Evolutionary conservation across 2,888 invertebrate genomes (phyloP), one percentile per base, ranked within the genome.

Genomic region (Scrobipalpa costella): DNA sequence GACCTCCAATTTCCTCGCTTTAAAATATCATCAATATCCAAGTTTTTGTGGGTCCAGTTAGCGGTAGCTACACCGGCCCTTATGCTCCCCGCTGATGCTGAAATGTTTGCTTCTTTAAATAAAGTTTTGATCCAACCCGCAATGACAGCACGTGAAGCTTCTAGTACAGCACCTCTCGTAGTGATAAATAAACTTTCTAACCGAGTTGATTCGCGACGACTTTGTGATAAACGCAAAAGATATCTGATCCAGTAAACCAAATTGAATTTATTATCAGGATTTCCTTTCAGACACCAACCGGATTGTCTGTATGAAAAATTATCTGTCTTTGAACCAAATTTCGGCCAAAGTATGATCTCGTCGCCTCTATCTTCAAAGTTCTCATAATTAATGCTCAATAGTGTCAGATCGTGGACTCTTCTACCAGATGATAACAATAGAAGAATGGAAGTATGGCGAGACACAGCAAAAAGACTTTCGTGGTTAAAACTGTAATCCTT

Each of bases 331-430:
- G n/a, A n/a, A n/a, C n/a, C n/a, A n/a, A n/a, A n/a, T n/a, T n/a
- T n/a, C n/a, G n/a, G n/a, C n/a, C n/a, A n/a, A n/a, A n/a, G n/a
- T n/a, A n/a, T n/a, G n/a, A n/a, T n/a, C n/a, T n/a, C n/a, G n/a
- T n/a, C n/a, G n/a, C n/a, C n/a, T n/a, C n/a, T n/a, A n/a, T n/a
- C n/a, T n/a, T n/a, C n/a, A n/a, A n/a, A n/a, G n/a, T n/a, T n/a
- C 13, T 59, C 50, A 9, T 44, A 0, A 34, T 17, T 2, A 13
- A 65, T 11, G 7, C 33, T 11, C 52, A 64, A 38, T 8, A 61
- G 47, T n/a, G 68, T 67, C 6, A 69, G 63, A 15, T 68, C 67
- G 15, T 69, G 69, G 1, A 68, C 52, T 7, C 69, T 50, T 61
- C 66, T 59, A 5, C 69, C 69, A 21, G 69, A 66, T 0, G 63